These are phyloP conservation scores for Helicolenus hilgendorfi DNA, from an alignment of 2,797 vertebrate genomes.

Conservation along the genomic window DNA sequence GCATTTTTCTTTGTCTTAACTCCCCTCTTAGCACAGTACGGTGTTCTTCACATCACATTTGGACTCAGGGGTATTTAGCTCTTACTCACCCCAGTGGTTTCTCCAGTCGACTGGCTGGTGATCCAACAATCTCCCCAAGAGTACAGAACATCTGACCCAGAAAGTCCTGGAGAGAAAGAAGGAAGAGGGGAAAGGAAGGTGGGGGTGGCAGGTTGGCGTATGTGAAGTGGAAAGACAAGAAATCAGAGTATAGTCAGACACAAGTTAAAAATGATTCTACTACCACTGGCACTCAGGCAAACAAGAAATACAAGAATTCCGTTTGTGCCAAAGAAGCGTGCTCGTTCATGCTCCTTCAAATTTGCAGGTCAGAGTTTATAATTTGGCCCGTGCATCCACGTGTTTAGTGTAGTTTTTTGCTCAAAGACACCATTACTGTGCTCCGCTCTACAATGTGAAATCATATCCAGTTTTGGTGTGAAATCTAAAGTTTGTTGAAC, in stretches of 20 bases:
- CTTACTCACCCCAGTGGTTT: conserved; percentile 95
- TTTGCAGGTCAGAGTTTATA: neutral
- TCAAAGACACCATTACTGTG: neutral
- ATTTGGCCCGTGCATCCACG: neutral
- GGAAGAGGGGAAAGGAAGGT: neutral
- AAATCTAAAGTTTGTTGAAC: neutral
- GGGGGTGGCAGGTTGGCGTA: neutral
- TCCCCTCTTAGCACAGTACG: neutral
- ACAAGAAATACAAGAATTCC: neutral
- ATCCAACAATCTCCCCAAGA: conserved; percentile 97
- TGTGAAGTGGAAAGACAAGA: conserved; percentile 17
- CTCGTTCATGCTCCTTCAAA: neutral
- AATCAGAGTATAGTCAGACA: conserved; percentile 1
- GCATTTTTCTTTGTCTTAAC: neutral
- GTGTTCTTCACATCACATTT: conserved; percentile 27
- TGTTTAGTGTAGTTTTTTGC: neutral
- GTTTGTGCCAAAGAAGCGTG: neutral
- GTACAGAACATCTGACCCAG: conserved; percentile 97
- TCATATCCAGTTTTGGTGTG: neutral
- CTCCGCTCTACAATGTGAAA: neutral
- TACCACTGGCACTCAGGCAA: conserved; percentile 8
- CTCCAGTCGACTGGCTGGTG: conserved; percentile 95
- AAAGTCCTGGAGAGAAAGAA: conserved; percentile 91
- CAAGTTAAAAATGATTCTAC: neutral
- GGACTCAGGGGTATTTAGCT: conserved; percentile 14